Evolutionary conservation across 2,888 invertebrate genomes (phyloP).

Genomic region (Diplazon laetatorius): DNA sequence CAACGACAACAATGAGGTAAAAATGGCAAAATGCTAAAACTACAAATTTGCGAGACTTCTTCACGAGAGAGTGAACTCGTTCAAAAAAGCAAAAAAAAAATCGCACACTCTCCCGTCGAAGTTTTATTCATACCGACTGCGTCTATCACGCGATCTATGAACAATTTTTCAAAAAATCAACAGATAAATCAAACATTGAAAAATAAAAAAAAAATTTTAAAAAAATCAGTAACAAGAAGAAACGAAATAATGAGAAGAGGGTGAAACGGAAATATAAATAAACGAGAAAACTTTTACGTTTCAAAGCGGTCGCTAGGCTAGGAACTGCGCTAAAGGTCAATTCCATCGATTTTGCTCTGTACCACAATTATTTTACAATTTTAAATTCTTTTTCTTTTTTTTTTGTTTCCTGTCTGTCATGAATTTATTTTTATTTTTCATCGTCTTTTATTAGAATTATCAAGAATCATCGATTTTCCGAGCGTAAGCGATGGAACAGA

Average conservation of each 20-base stretch:
- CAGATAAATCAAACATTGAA: constrained; percentile 71
- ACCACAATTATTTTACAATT: not conserved
- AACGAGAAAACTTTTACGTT: constrained; percentile 45
- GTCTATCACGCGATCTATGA: constrained; percentile 49
- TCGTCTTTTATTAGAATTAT: too few relatives aligned
- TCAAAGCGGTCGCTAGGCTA: constrained; percentile 53
- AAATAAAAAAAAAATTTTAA: constrained; percentile 52
- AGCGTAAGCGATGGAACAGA: constrained; percentile 45
- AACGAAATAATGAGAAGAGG: constrained; percentile 58
- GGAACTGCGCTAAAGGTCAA: constrained; percentile 39
- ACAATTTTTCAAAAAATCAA: constrained; percentile 49
- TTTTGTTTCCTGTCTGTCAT: not conserved
- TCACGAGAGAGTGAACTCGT: constrained; percentile 48
- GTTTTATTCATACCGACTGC: constrained; percentile 32
- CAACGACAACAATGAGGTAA: not conserved
- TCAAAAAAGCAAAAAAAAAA: constrained; percentile 26
- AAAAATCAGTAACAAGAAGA: constrained; percentile 49
- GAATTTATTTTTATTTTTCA: too few relatives aligned
- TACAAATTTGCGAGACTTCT: constrained; percentile 50
- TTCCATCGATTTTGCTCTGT: constrained; percentile 46
- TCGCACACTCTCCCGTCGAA: constrained; percentile 46
- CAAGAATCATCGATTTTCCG: too few relatives aligned
- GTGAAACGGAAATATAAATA: constrained; percentile 48
- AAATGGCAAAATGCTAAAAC: constrained; percentile 54
- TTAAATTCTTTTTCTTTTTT: not conserved